Base-by-base conservation (phyloP, 2,113 vertebrate genomes). In the Andinoacara biseriatus region DNA sequence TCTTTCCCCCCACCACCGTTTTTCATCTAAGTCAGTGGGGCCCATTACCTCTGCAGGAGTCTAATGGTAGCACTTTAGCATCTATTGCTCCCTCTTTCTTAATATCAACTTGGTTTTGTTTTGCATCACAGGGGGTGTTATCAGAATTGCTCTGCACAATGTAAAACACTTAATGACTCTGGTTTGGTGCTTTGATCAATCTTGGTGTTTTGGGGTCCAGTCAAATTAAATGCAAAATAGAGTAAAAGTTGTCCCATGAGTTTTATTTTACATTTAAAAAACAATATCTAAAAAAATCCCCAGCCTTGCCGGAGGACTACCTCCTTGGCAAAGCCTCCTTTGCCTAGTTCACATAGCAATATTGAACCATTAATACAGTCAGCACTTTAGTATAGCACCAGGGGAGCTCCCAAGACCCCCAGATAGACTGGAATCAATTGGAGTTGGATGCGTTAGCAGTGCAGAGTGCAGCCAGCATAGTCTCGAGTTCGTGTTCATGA, bases 11-110 rank as follows among this genome's bases (percentile, higher is more conserved):
- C 20, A 17, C 63, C 10, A 57, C 61, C 58, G 35, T 85, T 76
- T 76, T 74, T 54, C 59, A 69, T 84, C 49, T 9, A 33, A 75
- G 74, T 86, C 87, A 79, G 15, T 79, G 35, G 76, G 86, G 78
- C 84, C 80, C 65, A 86, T 91, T 94, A 92, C 82, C 90, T 89
- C 92, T 74, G 86, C 75, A 43, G 91, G 93, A 81, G 90, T 88
- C 87, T 93, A 92, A 90, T 91, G 78, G 80, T 76, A 86, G 74
- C 87, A 83, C 57, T 86, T 78, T 65, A 43, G 43, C 62, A 89
- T 83, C 72, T 78, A 86, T 85, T 59, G 77, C 63, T 83, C 80
- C 57, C 54, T 72, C 56, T 80, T 65, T 78, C 81, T 81, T 86
- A 81, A 80, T 89, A 81, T 79, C 67, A 77, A 83, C 57, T 82